phyloP scores from a whole-genome alignment of 2,113 vertebrate species.

The Scatophagus argus region DNA sequence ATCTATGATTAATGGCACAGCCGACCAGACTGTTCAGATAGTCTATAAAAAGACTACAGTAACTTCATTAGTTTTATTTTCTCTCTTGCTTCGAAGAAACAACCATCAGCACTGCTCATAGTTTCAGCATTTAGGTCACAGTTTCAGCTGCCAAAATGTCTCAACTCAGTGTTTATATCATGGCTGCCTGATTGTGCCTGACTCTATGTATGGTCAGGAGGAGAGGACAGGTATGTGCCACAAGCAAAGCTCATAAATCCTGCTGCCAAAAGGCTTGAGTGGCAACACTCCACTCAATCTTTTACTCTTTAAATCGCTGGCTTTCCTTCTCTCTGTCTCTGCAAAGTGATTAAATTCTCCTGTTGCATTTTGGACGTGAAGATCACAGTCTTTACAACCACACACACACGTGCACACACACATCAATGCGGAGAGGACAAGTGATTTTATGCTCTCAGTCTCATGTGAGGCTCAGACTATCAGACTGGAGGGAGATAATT shows the following conservation, averaged over 20 bases:
- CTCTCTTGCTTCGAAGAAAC: conserved; percentile 52
- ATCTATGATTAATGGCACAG: conserved; percentile 62
- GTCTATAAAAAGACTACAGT: conserved; percentile 77
- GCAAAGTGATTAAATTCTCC: conserved; percentile 70
- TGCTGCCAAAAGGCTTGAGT: conserved; percentile 70
- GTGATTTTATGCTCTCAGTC: conserved; percentile 23
- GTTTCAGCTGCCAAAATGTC: conserved; percentile 73
- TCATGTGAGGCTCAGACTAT: conserved; percentile 28
- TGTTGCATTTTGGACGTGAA: conserved; percentile 66
- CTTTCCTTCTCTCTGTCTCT: conserved; percentile 21
- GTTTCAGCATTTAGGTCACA: conserved; percentile 77
- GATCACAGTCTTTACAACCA: conserved; percentile 57
- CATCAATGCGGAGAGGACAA: conserved; percentile 22
- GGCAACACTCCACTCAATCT: conserved; percentile 50
- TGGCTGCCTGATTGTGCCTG: conserved; percentile 61
- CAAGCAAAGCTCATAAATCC: conserved; percentile 61
- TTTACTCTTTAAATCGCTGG: conserved; percentile 10
- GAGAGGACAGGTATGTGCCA: conserved; percentile 71
- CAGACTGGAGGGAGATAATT: conserved; percentile 50
- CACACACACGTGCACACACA: conserved; percentile 36
- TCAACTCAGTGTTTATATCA: conserved; percentile 75
- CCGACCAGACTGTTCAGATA: conserved; percentile 51
- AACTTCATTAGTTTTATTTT: conserved; percentile 64
- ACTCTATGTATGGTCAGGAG: conserved; percentile 84
- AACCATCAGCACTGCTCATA: conserved; percentile 66